Evolutionary conservation across 2,113 vertebrate species (phyloP).

Genomic region (Synchiropus splendidus): DNA sequence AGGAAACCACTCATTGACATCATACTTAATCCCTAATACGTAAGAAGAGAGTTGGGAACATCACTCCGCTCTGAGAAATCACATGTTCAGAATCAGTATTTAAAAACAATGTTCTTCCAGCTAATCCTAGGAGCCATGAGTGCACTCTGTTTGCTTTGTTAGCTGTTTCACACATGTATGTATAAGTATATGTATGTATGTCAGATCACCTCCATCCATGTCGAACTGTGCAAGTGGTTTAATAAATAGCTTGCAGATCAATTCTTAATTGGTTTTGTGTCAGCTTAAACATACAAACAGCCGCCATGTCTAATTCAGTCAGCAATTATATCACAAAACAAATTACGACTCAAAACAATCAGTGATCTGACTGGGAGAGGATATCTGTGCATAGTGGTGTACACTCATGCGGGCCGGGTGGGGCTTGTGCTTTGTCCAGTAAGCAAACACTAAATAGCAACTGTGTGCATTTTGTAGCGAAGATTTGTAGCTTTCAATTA

Average conservation of each 20-base stretch:
- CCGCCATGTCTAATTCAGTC: conserved; percentile 46
- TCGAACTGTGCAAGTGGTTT: conserved; percentile 32
- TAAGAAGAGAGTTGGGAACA: too few relatives aligned
- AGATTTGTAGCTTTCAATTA: too few relatives aligned
- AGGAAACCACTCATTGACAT: too few relatives aligned
- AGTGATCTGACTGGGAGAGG: conserved; percentile 12
- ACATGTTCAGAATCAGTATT: too few relatives aligned
- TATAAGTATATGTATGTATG: too few relatives aligned
- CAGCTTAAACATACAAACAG: conserved; percentile 1
- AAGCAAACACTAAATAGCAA: neutral
- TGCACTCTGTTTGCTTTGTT: too few relatives aligned
- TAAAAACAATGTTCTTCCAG: too few relatives aligned
- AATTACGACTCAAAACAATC: conserved; percentile 31
- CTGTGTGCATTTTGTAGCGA: too few relatives aligned
- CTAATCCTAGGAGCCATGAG: too few relatives aligned
- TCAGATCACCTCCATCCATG: conserved; percentile 19
- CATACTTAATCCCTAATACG: too few relatives aligned
- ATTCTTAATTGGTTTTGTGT: conserved; percentile 46
- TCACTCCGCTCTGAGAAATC: too few relatives aligned
- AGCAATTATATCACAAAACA: conserved; percentile 37
- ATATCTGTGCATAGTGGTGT: conserved; percentile 9
- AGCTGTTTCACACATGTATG: too few relatives aligned
- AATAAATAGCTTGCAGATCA: conserved; percentile 45
- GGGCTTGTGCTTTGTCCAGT: conserved; percentile 4
- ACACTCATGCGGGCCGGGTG: conserved; percentile 1